Base-by-base conservation (phyloP, 1,140 invertebrate species). In the Cylas formicarius region DNA sequence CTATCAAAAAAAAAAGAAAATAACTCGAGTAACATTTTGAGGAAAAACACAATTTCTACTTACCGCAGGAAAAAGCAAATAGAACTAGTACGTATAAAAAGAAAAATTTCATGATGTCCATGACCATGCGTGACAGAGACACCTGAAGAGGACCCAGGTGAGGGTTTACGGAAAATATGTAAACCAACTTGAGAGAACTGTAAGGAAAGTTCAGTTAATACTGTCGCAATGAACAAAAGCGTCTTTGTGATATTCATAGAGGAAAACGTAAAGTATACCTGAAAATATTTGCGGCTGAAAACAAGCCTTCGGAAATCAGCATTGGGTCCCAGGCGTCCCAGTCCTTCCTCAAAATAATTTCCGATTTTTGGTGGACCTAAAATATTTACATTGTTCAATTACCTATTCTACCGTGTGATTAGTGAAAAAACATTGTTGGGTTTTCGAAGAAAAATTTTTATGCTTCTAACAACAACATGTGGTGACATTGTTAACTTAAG, bases 81-180 rank as follows among this genome's bases (percentile, higher is more conserved):
- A 97, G 76, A 1, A 97, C 92, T 14, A 98, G 73, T 23, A 94
- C 82, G 67, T 92, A 96, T 37, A 98, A 76, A 56, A 95, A 90
- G 66, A 92, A 90, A 69, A 97, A 98, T 68, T 97, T 97, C 72
- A 97, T 84, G 33, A 97, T 97, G 66, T 98, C 94, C 73, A 95
- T 86, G 41, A 97, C 90, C 94, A 98, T 97, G 52, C 92, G 76
- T 33, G 90, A 95, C 14, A 97, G 74, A 6, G 91, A 96, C 33
- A 99, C 95, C 74, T 99, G 95, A 39, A 99, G 76, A 44, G 95
- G 94, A 43, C 95, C 95, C 61, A 98, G 72, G 71, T 97, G 90
- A 17, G 95, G 94, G 74, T 97, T 98, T 37, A 98, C 92, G 33
- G 94, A 97, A 72, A 98, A 98, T 67, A 98, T 97, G 74, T 97